Evolutionary conservation across 2,888 invertebrate species (phyloP).

Genomic region (Cantharis flavilabris): DNA sequence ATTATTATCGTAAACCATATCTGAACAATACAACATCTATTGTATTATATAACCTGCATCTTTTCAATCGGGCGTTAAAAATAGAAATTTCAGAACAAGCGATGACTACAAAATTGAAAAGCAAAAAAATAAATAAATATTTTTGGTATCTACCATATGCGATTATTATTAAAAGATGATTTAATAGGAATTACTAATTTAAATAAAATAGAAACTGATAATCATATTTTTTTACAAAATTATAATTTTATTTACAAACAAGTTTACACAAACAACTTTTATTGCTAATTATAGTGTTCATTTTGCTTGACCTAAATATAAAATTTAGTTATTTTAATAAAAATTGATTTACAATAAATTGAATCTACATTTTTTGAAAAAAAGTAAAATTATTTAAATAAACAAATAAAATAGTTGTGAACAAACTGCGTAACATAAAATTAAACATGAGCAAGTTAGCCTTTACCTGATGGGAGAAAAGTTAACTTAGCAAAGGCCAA

Average conservation of each 20-base stretch:
- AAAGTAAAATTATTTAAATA: conserved; percentile 5
- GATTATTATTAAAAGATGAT: background rate
- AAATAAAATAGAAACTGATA: background rate
- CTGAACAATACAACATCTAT: background rate
- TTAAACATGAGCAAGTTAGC: conserved; percentile 24
- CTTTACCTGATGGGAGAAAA: conserved; percentile 27
- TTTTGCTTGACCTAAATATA: background rate
- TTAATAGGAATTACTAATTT: background rate
- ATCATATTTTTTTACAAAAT: background rate
- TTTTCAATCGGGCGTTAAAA: background rate
- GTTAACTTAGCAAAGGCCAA: conserved; percentile 16
- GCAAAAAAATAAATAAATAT: background rate
- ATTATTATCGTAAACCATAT: background rate
- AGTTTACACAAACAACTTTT: background rate
- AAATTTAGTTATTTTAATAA: background rate
- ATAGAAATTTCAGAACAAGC: background rate
- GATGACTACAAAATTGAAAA: background rate
- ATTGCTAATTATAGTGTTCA: background rate
- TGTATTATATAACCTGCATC: background rate
- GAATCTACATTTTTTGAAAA: background rate
- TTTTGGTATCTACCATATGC: background rate
- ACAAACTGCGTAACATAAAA: conserved; percentile 20
- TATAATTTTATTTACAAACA: background rate
- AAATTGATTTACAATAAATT: background rate
- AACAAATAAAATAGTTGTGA: conserved; percentile 8